Base-by-base conservation (phyloP, 2,113 vertebrate species). In the Otolemur garnettii region DNA sequence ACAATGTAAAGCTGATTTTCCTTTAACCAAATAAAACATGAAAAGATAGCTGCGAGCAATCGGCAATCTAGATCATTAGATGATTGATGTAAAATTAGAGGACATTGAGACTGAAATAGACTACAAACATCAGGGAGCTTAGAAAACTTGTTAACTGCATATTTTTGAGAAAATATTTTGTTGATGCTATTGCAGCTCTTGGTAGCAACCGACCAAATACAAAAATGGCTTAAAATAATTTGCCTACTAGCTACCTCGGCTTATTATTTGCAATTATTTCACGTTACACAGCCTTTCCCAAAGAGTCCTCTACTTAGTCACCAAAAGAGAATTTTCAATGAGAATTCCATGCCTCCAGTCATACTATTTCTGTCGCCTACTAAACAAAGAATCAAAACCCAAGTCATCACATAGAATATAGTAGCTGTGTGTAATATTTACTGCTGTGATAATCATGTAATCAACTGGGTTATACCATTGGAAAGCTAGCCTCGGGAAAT, bases 1-100 rank as follows among this genome's bases (percentile, higher is more conserved):
- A 98, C 95, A 96, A 97, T 97, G 95, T 93, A 97, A 97, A 97
- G 95, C 96, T 98, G 97, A 98, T 97, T 98, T 97, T 94, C 50
- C 82, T 97, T 95, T 97, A 97, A 97, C 89, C 80, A 96, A 97
- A 95, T 97, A 97, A 97, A 97, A 95, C 71, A 96, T 85, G 74
- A 96, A 97, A 97, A 85, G 87, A 94, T 95, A 96, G 84, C 86
- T 93, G 38, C 91, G 96, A 92, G 93, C 93, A 84, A 96, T 96
- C 75, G 86, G 88, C 69, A 94, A 95, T 97, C 95, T 95, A 93
- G 88, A 97, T 97, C 96, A 97, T 96, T 96, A 93, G 95, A 94
- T 87, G 91, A 97, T 96, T 96, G 95, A 97, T 96, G 71, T 42
- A 69, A 97, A 97, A 97, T 97, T 91, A 97, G 75, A 91, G 79